Conservation (phyloP, 1,140 invertebrate genomes). For the Drosophila arawakana region DNA sequence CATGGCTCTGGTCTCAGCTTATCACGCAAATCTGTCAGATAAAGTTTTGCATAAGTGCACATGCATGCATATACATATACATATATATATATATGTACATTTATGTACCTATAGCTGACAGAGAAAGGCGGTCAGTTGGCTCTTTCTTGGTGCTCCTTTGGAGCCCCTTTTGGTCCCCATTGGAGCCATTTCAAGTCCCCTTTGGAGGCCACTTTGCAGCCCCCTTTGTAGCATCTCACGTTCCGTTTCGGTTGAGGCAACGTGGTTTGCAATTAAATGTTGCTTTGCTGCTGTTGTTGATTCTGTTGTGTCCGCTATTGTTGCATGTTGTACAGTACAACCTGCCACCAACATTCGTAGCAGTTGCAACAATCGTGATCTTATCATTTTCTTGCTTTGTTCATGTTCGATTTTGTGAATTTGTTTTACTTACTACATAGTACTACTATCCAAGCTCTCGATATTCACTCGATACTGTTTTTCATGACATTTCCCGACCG, state of each 20-base stretch:
- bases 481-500: conserved; percentile 78
- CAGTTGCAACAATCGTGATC: conserved; percentile 72
- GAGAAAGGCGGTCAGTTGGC: conserved; percentile 53
- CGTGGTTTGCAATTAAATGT: conserved; percentile 78
- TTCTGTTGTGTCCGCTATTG: conserved; percentile 45
- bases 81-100: conserved; percentile 27
- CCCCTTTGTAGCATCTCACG: conserved; percentile 22
- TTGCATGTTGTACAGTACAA: conserved; percentile 59
- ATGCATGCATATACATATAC: conserved; percentile 10
- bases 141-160: neutral
- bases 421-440: conserved; percentile 66
- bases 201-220: conserved; percentile 1
- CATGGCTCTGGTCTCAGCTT: conserved; percentile 40
- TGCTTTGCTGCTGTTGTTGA: conserved; percentile 25
- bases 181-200: neutral
- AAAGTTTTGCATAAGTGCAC: conserved; percentile 68
- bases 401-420: conserved; percentile 81
- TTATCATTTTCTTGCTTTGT: conserved; percentile 77
- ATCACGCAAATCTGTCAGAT: conserved; percentile 80
- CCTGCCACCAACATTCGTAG: conserved; percentile 71
- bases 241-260: conserved; percentile 58
- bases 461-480: conserved; percentile 48
- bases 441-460: conserved; percentile 23
- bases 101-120: conserved; percentile 67
- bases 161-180: neutral